A percentile compares a stretch with the other conserved stretches of the same genome.
phyloP scores from a whole-genome alignment of 1,140 invertebrate genomes.

The Ephestia elutella region DNA sequence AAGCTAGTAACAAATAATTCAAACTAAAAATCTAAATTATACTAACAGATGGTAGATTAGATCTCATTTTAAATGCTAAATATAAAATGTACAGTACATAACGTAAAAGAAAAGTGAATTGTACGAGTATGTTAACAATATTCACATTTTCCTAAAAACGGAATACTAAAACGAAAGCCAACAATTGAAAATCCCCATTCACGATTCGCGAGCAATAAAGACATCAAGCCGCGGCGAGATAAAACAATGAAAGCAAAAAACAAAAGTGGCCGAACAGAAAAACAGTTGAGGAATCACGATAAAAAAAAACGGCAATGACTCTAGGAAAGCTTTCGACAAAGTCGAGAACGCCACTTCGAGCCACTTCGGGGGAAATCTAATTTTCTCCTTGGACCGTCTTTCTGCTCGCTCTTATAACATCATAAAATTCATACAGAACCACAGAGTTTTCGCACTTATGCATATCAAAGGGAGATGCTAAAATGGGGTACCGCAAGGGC shows the following conservation, averaged over 20 bases:
- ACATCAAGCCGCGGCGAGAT: conserved; percentile 32
- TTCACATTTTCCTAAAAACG: neutral
- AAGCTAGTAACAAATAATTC: too few species aligned
- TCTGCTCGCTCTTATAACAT: conserved; percentile 33
- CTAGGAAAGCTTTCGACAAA: conserved; percentile 52
- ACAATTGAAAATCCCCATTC: conserved; percentile 24
- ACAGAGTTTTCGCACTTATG: conserved; percentile 47
- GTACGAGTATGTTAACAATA: neutral
- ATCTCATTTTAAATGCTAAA: too few species aligned
- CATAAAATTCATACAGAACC: conserved; percentile 42
- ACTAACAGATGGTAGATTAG: too few species aligned
- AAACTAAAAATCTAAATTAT: too few species aligned
- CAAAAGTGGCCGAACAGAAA: conserved; percentile 50
- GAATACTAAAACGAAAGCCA: conserved; percentile 10
- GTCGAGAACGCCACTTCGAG: conserved; percentile 44
- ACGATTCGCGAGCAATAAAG: conserved; percentile 30
- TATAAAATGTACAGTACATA: too few species aligned
- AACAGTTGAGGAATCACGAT: conserved; percentile 44
- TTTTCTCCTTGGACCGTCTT: conserved; percentile 50
- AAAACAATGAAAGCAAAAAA: conserved; percentile 43
- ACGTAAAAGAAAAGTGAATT: too few species aligned
- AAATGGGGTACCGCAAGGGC: conserved; percentile 33
- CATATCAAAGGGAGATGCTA: conserved; percentile 40
- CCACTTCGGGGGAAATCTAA: conserved; percentile 62
- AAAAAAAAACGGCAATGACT: conserved; percentile 33